Base-by-base conservation (phyloP, 2,888 invertebrate genomes). In the Amiota mariae region DNA sequence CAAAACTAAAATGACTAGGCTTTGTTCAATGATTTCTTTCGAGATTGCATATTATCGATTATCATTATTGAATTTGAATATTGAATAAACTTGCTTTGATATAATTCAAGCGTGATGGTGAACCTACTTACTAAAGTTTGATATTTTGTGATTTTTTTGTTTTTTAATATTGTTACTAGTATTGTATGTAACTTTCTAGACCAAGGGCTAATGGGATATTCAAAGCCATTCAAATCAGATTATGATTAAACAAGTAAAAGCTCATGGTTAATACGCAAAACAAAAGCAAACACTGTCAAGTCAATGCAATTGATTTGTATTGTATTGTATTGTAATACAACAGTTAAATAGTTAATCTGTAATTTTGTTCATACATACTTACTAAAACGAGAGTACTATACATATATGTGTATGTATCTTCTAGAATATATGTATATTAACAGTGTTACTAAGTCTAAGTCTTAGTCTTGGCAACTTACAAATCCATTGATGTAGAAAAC, bases 401-500 rank as follows among this genome's bases (percentile, higher is more conserved):
- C 8, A 36, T 36, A 2, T 36, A 36, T 36, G 24, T 24, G 3
- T 2, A 3, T 24, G 6, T 6, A 36, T 36, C 36, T 36, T 36
- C 8, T 4, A 36, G 36, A 36, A 36, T 36, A 36, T 24, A 24
- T 24, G 24, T 36, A 36, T 36, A 36, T 36, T 54, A 12, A 8
- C n/a, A 1, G 46, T 36, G 46, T 63, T 46, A 46, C 4, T 46
- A 73, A 59, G 36, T 67, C 70, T 47, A n/a, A n/a, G n/a, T n/a
- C n/a, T n/a, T n/a, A 72, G 63, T 56, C 20, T 56, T 71, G 66
- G 71, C 57, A 72, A 71, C 72, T 75, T 76, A 72, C 73, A 74
- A 70, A 73, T 36, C 13, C 79, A 80, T 70, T 80, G 75, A 78
- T 76, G 75, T 78, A 78, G 75, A 78, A 81, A 81, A 77, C 73